Conservation (phyloP, 2,797 vertebrate genomes). For the Sciurus carolinensis region DNA sequence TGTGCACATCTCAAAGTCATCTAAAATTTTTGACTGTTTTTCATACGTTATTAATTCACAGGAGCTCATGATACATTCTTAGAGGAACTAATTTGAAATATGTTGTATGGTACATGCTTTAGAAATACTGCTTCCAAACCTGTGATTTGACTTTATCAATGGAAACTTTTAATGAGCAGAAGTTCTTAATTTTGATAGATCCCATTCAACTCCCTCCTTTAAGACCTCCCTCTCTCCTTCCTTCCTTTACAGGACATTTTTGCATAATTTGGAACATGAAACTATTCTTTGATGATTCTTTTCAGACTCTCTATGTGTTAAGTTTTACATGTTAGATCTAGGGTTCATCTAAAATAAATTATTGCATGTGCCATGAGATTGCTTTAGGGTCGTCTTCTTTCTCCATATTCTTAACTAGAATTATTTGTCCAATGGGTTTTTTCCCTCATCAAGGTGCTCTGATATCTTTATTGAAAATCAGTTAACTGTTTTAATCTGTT, state of each 20-base stretch:
- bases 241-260: not conserved
- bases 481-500: not conserved
- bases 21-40: not conserved
- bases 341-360: not conserved
- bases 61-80: not conserved
- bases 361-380: not conserved
- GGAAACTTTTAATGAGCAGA: not conserved
- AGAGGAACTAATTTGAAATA: not conserved
- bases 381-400: not conserved
- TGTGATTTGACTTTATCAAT: not conserved
- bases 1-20: not conserved
- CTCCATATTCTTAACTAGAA: not conserved
- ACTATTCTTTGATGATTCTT: not conserved
- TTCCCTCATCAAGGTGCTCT: not conserved
- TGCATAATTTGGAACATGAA: not conserved
- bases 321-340: not conserved
- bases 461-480: not conserved
- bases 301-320: not conserved
- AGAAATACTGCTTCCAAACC: not conserved
- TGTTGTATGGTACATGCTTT: not conserved
- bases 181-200: slow-evolving; percentile 36
- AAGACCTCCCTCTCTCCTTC: not conserved
- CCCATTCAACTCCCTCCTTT: not conserved
- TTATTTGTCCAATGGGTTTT: not conserved
- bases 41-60: not conserved